Percentiles rank a stretch among this genome's conserved stretches.
phyloP scores from a whole-genome alignment of 1,140 invertebrate species.

The Cotesia vestalis region DNA sequence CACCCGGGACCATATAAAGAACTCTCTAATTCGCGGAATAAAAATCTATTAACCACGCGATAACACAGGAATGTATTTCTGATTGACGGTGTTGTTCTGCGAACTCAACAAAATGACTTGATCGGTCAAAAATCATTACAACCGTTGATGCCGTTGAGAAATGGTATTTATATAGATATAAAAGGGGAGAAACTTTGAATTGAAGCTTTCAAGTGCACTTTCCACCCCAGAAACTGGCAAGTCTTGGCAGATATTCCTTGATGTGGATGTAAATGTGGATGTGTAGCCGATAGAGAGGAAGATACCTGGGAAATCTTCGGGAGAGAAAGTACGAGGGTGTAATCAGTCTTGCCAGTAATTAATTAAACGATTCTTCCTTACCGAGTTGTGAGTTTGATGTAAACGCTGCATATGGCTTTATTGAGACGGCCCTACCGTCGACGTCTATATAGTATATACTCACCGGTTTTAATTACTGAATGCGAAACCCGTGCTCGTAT shows the following conservation, averaged over 20 bases:
- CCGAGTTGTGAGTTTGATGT: neutral
- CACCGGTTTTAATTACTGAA: neutral
- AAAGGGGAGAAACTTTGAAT: neutral
- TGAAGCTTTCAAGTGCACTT: constrained; percentile 6
- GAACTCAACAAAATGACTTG: too few species aligned
- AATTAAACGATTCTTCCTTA: constrained; percentile 40
- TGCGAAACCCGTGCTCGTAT: neutral
- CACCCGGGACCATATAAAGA: too few species aligned
- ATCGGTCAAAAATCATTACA: too few species aligned
- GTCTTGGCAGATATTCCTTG: neutral
- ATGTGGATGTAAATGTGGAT: neutral
- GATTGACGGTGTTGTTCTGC: too few species aligned
- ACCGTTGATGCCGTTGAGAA: too few species aligned
- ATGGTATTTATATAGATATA: too few species aligned
- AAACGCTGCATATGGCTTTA: constrained; percentile 9
- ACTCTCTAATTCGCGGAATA: too few species aligned
- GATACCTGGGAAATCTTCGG: too few species aligned
- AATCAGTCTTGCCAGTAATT: constrained; percentile 46
- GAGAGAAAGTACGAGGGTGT: constrained; percentile 5
- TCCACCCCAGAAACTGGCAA: neutral
- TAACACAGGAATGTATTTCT: too few species aligned
- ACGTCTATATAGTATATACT: neutral
- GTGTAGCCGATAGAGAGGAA: too few species aligned
- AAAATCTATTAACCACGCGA: too few species aligned
- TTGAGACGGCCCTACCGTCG: neutral